phyloP scores from a whole-genome alignment of 2,113 vertebrate genomes.

The Antechinus flavipes region DNA sequence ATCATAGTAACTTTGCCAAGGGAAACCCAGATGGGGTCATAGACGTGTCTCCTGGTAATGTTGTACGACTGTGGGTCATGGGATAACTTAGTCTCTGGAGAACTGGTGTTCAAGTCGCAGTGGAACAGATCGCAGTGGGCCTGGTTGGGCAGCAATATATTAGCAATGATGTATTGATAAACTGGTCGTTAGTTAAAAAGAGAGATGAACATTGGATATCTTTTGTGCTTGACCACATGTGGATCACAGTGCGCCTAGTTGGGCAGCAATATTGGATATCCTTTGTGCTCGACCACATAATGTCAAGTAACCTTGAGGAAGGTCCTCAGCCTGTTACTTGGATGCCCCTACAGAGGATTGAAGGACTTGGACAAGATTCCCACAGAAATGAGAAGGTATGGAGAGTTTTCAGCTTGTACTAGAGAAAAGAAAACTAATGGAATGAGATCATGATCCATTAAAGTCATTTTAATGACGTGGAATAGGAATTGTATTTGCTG shows the following conservation, averaged over 20 bases:
- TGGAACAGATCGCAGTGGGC: no score
- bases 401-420: background rate
- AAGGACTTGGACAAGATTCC: background rate
- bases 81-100: background rate
- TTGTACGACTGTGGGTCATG: no score
- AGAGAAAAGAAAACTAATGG: background rate
- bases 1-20: background rate
- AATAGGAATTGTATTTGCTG: background rate
- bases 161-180: background rate
- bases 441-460: background rate
- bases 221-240: background rate
- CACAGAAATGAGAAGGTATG: background rate
- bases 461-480: conserved; percentile 30
- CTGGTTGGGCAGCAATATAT: background rate
- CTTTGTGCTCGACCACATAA: background rate
- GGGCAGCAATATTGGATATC: background rate
- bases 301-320: background rate
- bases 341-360: background rate
- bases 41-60: background rate
- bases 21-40: background rate
- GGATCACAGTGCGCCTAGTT: no score
- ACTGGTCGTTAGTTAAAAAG: background rate
- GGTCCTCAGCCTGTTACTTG: background rate
- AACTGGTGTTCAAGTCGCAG: background rate
- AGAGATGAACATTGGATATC: background rate